Evolutionary conservation across 1,140 invertebrate species (phyloP).

Genomic region (Neodiprion pinetum): DNA sequence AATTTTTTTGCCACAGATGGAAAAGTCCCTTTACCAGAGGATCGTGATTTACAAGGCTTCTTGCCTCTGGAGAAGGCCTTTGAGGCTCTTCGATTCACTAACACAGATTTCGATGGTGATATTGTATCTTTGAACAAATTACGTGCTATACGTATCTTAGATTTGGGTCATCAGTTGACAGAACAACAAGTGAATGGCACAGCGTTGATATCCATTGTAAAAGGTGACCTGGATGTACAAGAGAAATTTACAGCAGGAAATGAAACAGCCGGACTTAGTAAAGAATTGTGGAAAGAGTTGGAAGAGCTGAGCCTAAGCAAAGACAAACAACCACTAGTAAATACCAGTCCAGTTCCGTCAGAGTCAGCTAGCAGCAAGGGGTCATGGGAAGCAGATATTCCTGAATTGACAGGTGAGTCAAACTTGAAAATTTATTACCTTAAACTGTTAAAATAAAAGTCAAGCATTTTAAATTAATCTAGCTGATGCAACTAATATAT

Average conservation of each 20-base stretch:
- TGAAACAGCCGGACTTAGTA: conserved; percentile 46
- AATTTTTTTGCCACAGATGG: conserved; percentile 60
- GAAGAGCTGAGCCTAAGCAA: conserved; percentile 56
- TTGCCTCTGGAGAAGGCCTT: conserved; percentile 72
- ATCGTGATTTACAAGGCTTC: conserved; percentile 81
- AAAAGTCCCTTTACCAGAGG: conserved; percentile 76
- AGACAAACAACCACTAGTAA: conserved; percentile 36
- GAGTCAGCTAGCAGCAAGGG: conserved; percentile 51
- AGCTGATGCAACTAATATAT: conserved; percentile 12
- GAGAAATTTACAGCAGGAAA: conserved; percentile 40
- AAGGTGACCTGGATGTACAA: conserved; percentile 35
- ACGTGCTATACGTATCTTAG: conserved; percentile 59
- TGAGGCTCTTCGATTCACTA: conserved; percentile 59
- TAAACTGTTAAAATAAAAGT: neutral
- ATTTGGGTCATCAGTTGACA: conserved; percentile 61
- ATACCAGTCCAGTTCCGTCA: conserved; percentile 50
- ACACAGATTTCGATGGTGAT: conserved; percentile 48
- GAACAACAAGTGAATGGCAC: conserved; percentile 56
- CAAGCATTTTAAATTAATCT: neutral
- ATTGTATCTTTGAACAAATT: conserved; percentile 46
- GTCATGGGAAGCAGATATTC: conserved; percentile 43
- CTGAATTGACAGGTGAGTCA: conserved; percentile 33
- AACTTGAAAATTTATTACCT: neutral
- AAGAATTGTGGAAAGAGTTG: conserved; percentile 55
- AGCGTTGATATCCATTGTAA: conserved; percentile 40